A percentile compares a stretch with the other conserved stretches of the same genome.
Conservation (phyloP, 1,140 invertebrate species). For the Hypsibius dujardini region DNA sequence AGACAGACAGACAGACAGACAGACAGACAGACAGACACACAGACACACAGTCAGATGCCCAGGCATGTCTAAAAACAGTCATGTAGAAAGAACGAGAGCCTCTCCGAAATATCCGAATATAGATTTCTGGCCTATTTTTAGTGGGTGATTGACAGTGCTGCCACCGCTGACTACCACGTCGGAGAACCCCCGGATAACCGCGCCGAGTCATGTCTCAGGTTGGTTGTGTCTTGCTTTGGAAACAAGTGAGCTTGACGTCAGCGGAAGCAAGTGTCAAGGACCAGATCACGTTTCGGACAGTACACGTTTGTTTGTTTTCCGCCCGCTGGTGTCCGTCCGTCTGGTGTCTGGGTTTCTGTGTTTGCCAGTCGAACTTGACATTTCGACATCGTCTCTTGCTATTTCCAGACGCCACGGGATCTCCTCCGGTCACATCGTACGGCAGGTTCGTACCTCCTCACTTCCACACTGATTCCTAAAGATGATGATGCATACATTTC, state of each 20-base stretch:
- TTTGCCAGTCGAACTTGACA: not conserved
- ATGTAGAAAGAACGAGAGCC: not conserved
- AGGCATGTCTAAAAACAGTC: not conserved
- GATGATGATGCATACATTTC: not conserved
- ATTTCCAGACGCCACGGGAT: constrained; percentile 16
- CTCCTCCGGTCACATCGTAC: constrained; percentile 17
- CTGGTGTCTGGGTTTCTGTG: not conserved
- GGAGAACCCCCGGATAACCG: constrained; percentile 59
- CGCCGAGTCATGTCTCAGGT: constrained; percentile 49
- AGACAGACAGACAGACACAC: no score
- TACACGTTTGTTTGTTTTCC: constrained; percentile 2
- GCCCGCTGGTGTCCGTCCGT: no score
- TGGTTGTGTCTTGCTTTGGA: constrained; percentile 22
- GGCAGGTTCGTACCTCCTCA: not conserved
- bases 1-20: no score
- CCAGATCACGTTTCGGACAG: constrained; percentile 1
- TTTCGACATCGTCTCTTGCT: constrained; percentile 17
- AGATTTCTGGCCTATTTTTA: constrained; percentile 26
- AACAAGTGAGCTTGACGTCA: no score
- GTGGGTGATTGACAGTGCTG: constrained; percentile 75
- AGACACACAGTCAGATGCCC: no score
- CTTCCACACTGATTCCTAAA: no score
- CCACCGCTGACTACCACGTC: constrained; percentile 60
- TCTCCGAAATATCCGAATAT: not conserved
- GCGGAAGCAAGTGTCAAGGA: no score